A percentile compares a stretch with the other conserved stretches of the same genome.
Conservation (phyloP, 2,113 vertebrate genomes). For the Microcebus jonahi region DNA sequence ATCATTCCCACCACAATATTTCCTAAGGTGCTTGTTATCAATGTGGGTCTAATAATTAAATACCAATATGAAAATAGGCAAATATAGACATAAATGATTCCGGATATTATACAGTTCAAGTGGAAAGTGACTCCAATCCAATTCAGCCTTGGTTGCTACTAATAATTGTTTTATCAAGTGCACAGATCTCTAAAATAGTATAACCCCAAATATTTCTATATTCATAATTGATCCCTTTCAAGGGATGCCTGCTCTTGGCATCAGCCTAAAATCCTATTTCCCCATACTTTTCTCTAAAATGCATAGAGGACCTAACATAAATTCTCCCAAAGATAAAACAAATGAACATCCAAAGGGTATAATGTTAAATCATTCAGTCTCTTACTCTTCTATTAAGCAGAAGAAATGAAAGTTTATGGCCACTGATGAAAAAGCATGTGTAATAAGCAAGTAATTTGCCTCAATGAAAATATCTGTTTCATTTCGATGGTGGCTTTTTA, state of each 20-base stretch:
- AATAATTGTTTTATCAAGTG: not conserved
- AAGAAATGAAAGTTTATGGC: not conserved
- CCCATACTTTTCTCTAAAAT: not conserved
- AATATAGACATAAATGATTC: not conserved
- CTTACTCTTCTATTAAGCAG: not conserved
- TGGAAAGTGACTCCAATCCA: not conserved
- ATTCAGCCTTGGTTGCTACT: not conserved
- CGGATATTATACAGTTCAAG: not conserved
- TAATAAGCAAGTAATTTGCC: not conserved
- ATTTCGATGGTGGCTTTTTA: not conserved
- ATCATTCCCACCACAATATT: not conserved
- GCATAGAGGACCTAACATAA: not conserved
- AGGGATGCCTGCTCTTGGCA: not conserved
- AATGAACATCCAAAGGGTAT: not conserved
- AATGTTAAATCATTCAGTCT: not conserved
- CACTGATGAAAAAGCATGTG: not conserved
- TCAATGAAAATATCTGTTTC: not conserved
- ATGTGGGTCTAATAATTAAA: not conserved
- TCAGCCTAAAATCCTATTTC: not conserved
- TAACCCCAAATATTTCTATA: not conserved
- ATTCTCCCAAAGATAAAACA: not conserved
- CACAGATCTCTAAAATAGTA: not conserved
- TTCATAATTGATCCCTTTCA: not conserved
- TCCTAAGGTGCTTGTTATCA: not conserved
- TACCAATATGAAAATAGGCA: not conserved